phyloP scores from a whole-genome alignment of 2,797 vertebrate genomes.

The Silurus lanzhouensis region DNA sequence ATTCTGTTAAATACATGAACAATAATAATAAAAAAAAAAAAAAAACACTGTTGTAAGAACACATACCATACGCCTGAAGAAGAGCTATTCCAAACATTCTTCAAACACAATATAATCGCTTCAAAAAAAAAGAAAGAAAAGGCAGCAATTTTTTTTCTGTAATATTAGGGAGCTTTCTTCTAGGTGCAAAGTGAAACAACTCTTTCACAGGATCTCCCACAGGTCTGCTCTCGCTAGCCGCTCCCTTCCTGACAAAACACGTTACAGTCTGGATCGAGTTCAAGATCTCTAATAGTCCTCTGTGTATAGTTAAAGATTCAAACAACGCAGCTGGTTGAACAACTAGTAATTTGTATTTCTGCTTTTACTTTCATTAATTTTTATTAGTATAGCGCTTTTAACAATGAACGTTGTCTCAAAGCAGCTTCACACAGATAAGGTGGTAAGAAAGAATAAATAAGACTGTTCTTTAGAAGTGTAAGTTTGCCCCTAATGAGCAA shows the following conservation, averaged over 20 bases:
- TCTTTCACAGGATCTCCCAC: slow-evolving; percentile 31
- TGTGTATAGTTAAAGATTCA: slow-evolving; percentile 21
- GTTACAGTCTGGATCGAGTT: slow-evolving; percentile 31
- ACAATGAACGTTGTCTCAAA: too few relatives aligned
- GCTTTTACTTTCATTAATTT: not conserved
- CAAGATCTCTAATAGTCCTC: slow-evolving; percentile 38
- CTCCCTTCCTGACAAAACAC: slow-evolving; percentile 48
- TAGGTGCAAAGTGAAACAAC: not conserved
- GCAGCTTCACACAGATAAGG: too few relatives aligned
- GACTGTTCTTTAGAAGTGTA: too few relatives aligned
- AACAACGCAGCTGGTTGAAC: not conserved
- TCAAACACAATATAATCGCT: not conserved
- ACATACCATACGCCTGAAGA: not conserved
- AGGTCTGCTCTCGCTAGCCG: slow-evolving; percentile 24
- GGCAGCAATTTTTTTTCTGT: too few relatives aligned
- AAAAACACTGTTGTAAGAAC: not conserved
- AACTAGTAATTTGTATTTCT: not conserved
- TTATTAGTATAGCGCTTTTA: too few relatives aligned
- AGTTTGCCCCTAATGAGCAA: too few relatives aligned
- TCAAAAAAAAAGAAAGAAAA: too few relatives aligned
- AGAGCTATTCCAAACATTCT: not conserved
- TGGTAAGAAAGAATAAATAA: too few relatives aligned
- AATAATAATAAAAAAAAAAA: not conserved
- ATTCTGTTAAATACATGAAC: not conserved
- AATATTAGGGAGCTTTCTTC: not conserved